Evolutionary conservation across 1,140 invertebrate genomes (phyloP), one percentile per base, ranked within the genome.

Genomic region (Aphis craccivora): DNA sequence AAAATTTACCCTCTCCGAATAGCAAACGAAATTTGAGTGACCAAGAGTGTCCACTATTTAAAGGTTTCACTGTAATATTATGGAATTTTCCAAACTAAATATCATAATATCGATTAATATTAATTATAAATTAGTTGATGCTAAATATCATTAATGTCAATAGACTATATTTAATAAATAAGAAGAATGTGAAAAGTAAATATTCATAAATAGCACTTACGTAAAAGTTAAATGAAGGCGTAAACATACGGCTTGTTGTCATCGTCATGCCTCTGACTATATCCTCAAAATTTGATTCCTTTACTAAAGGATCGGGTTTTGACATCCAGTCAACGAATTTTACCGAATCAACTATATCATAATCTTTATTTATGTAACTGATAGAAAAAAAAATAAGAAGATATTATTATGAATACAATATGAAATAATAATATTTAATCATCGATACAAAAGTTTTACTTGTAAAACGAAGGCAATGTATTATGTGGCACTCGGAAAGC

Each of bases 401-500:
- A n/a, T n/a, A n/a, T n/a, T 23, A 14, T 87, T 18, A 43, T 48
- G 23, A 30, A 37, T 37, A 81, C 35, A 81, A 37, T n/a, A 18
- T 4, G 18, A 14, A n/a, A 76, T n/a, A 18, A n/a, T 67, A 67
- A 30, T 67, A 30, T 67, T n/a, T 67, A 30, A n/a, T 9, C 0
- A 6, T 76, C 11, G n/a, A 18, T n/a, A 76, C 7, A 60, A 25
- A 60, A 84, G 4, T n/a, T 22, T 35, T 87, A 87, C 86, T 48
- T n/a, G 86, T 48, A 87, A n/a, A n/a, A 20, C 20, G 86, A 20
- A 20, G 43, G 43, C 43, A 76, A 1, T 22, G 67, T 91, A n/a
- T 76, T 91, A 14, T 91, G 90, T n/a, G 30, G 37, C 30, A 91
- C 23, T n/a, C 90, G 90, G 22, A 91, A 91, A 67, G 23, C 37